Evolutionary conservation across 2,113 vertebrate genomes (phyloP).

Genomic region (Erythrocebus patas): DNA sequence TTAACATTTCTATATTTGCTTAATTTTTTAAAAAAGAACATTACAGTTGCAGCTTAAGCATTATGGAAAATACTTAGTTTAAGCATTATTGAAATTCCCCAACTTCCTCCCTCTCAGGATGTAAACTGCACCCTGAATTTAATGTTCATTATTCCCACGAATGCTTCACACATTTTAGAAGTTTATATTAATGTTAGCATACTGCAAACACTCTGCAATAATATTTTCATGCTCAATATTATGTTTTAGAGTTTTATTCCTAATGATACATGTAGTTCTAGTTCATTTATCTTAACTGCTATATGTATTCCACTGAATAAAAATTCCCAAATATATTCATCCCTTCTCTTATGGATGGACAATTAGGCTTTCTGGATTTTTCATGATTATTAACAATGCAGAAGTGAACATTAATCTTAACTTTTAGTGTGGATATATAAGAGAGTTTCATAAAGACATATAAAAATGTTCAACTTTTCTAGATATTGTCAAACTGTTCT

Average conservation of each 20-base stretch:
- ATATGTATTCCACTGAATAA: not conserved
- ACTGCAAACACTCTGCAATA: not conserved
- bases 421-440: not conserved
- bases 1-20: not conserved
- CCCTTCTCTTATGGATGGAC: not conserved
- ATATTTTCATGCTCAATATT: not conserved
- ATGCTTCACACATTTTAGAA: not conserved
- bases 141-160: not conserved
- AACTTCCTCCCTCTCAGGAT: not conserved
- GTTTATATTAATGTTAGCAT: not conserved
- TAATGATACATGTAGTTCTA: not conserved
- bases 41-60: not conserved
- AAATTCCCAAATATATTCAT: conserved; percentile 2
- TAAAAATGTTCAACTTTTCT: not conserved
- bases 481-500: not conserved
- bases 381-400: conserved; percentile 13
- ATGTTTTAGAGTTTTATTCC: conserved; percentile 16
- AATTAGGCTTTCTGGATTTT: not conserved
- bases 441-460: not conserved
- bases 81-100: not conserved
- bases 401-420: not conserved
- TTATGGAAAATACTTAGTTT: not conserved
- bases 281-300: not conserved
- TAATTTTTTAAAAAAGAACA: not conserved
- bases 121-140: conserved; percentile 1